Conservation (phyloP, 1,140 invertebrate genomes). For the Drosophila subpulchrella region DNA sequence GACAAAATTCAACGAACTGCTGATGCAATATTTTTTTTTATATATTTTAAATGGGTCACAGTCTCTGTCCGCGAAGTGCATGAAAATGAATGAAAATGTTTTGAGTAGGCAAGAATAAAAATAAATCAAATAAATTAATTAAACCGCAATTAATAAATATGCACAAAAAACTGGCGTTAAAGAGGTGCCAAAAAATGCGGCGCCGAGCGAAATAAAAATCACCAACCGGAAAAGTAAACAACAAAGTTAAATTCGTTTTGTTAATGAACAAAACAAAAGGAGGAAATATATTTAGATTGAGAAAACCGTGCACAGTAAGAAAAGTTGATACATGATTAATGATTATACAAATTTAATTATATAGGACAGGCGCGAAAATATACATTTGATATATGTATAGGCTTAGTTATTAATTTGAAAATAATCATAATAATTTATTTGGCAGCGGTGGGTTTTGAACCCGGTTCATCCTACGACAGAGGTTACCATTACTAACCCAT, state of each 20-base stretch:
- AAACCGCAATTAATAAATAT: constrained; percentile 44
- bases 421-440: too few relatives aligned
- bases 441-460: too few relatives aligned
- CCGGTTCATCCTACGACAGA: not conserved
- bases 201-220: constrained; percentile 47
- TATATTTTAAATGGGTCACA: constrained; percentile 35
- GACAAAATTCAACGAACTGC: constrained; percentile 20
- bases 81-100: constrained; percentile 37
- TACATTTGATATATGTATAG: too few relatives aligned
- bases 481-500: not conserved
- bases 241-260: constrained; percentile 10
- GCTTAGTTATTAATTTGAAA: too few relatives aligned
- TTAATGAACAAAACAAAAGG: constrained; percentile 25
- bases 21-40: constrained; percentile 28
- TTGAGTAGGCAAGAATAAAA: not conserved
- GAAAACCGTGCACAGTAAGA: constrained; percentile 1
- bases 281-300: constrained; percentile 12
- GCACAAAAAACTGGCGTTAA: constrained; percentile 9
- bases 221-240: constrained; percentile 36
- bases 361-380: too few relatives aligned
- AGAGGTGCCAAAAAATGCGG: constrained; percentile 27
- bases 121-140: constrained; percentile 41
- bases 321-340: not conserved
- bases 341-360: too few relatives aligned
- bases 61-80: constrained; percentile 15